Evolutionary conservation across 2,888 invertebrate genomes (phyloP).

Genomic region (Tuta absoluta): DNA sequence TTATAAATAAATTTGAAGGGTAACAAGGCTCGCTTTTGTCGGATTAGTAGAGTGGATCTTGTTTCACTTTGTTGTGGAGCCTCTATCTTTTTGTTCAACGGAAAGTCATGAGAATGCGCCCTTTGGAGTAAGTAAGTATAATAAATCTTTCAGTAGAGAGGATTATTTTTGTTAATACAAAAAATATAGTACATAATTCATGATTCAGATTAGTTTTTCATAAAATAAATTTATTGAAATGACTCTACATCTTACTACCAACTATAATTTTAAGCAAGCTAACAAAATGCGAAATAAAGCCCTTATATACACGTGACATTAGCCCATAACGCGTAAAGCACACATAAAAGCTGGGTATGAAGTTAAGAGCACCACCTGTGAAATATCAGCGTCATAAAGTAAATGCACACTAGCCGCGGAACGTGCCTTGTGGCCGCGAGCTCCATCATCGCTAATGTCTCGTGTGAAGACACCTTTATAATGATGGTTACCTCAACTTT

Average conservation of each 20-base stretch:
- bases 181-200: neutral
- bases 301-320: conserved; percentile 64
- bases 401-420: conserved; percentile 72
- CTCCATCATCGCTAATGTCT: conserved; percentile 27
- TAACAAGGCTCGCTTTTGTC: conserved; percentile 82
- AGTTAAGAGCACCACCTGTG: conserved; percentile 79
- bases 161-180: neutral
- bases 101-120: conserved; percentile 64
- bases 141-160: neutral
- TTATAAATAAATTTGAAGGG: conserved; percentile 82
- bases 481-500: conserved; percentile 13
- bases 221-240: neutral
- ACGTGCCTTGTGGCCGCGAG: conserved; percentile 57
- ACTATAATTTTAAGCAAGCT: neutral
- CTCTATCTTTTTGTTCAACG: conserved; percentile 71
- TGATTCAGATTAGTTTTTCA: neutral
- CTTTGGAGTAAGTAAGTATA: conserved; percentile 36
- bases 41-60: conserved; percentile 81
- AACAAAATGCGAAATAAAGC: neutral
- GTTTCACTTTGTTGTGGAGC: conserved; percentile 79
- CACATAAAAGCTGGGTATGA: conserved; percentile 78
- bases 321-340: conserved; percentile 73
- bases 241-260: neutral
- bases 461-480: conserved; percentile 24
- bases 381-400: conserved; percentile 80